A percentile compares a stretch with the other conserved stretches of the same genome.
Evolutionary conservation across 2,113 vertebrate genomes (phyloP).

Genomic region (Nycticebus coucang): DNA sequence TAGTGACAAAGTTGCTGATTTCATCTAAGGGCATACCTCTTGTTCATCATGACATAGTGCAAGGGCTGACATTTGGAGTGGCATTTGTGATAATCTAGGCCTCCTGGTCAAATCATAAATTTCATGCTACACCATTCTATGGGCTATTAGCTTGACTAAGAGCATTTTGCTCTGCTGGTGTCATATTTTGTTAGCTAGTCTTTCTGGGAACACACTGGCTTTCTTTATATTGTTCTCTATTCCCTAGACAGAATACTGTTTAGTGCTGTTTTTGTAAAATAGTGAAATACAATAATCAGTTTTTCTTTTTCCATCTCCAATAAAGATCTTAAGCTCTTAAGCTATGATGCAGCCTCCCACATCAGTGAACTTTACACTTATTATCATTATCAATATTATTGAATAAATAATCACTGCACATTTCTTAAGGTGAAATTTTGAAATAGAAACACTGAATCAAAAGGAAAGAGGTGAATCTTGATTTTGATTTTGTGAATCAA

Average conservation of each 20-base stretch:
- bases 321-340: not conserved
- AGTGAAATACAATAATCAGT: slow-evolving; percentile 58
- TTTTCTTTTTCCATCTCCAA: slow-evolving; percentile 43
- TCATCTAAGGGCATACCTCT: not conserved
- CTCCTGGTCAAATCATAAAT: slow-evolving; percentile 22
- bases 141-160: not conserved
- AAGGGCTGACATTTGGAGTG: slow-evolving; percentile 36
- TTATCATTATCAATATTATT: not conserved
- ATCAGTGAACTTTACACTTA: not conserved
- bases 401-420: not conserved
- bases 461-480: not conserved
- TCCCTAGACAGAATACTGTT: slow-evolving; percentile 35
- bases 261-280: slow-evolving; percentile 54
- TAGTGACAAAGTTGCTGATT: slow-evolving; percentile 13
- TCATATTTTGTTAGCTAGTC: not conserved
- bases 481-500: not conserved
- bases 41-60: slow-evolving; percentile 1
- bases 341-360: not conserved
- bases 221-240: slow-evolving; percentile 57
- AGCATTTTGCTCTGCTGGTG: slow-evolving; percentile 35
- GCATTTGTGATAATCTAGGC: not conserved
- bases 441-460: not conserved
- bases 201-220: slow-evolving; percentile 28
- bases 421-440: not conserved
- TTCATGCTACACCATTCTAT: not conserved